Base-by-base conservation (phyloP, 2,113 vertebrate genomes). In the Gobiocypris rarus region DNA sequence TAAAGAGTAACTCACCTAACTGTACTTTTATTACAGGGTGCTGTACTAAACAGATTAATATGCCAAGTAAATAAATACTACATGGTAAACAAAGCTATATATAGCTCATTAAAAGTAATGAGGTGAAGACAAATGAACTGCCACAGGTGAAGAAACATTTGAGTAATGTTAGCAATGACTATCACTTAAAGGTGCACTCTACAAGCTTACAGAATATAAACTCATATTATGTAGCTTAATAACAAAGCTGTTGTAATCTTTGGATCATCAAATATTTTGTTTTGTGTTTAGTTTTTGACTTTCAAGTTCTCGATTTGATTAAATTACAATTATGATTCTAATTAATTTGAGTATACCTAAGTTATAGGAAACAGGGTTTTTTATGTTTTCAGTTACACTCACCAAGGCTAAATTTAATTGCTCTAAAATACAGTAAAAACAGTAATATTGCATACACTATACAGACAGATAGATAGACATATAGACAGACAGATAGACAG, bases 41-140 rank as follows among this genome's bases (percentile, higher is more conserved):
- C 31, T 41, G 10, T 24, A 26, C 7, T 22, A 13, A 43, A 41
- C 22, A 59, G 34, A 78, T 59, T n/a, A 80, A 24, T 65, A 13
- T 7, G 76, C 38, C 38, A 45, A 19, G n/a, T 65, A 65, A 65
- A 80, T 48, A 78, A 43, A 63, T 13, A 45, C 76, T 15, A 24
- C 8, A 43, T 6, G 24, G 38, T 41, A 61, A 61, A 61, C 56
- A 61, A 63, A 79, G 41, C 41, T 79, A 59, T 24, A 65, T 48
- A 80, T 80, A 48, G 61, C 41, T n/a, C 9, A 50, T 67, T 26
- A 50, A 67, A 78, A 13, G 4, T 34, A 67, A 80, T n/a, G 43
- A 67, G 41, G 59, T 34, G 24, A 63, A 26, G 38, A 79, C 22
- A 61, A 78, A 24, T 26, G 5, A 41, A 61, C n/a, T 19, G 19